Conservation (phyloP, 1,140 invertebrate genomes). For the Schlechtendalia chinensis region DNA sequence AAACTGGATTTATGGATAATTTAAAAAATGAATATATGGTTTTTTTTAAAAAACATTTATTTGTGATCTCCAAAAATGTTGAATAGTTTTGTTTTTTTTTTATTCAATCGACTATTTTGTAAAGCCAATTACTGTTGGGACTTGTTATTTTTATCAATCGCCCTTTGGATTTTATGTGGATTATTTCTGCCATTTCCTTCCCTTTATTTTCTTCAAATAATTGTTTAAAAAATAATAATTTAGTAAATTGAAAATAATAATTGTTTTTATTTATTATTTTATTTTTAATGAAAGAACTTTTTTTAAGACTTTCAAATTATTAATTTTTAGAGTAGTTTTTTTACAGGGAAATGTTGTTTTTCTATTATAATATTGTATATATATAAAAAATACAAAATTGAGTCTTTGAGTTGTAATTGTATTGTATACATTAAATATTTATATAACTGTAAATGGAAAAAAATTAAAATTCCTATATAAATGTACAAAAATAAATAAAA, state of each 20-base stretch:
- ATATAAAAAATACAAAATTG: constrained; percentile 29
- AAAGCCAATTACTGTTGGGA: constrained; percentile 46
- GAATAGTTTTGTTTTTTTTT: constrained; percentile 44
- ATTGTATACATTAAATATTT: constrained; percentile 44
- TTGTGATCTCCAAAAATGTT: constrained; percentile 46
- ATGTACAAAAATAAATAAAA: constrained; percentile 49
- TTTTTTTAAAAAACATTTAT: constrained; percentile 42
- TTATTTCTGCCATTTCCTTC: constrained; percentile 4
- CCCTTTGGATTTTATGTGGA: constrained; percentile 40
- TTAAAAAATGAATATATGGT: constrained; percentile 1
- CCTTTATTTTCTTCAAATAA: constrained; percentile 6
- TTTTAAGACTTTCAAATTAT: constrained; percentile 34
- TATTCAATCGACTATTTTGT: constrained; percentile 49
- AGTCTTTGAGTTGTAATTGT: constrained; percentile 44
- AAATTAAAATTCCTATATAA: constrained; percentile 18
- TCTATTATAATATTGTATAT: constrained; percentile 45
- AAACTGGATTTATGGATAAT: constrained; percentile 37
- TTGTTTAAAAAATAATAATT: constrained; percentile 46
- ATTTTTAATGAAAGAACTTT: constrained; percentile 44
- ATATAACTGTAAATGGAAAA: constrained; percentile 40
- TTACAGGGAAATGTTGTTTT: constrained; percentile 49
- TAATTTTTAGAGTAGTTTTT: constrained; percentile 35
- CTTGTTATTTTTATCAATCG: constrained; percentile 45
- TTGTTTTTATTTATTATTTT: constrained; percentile 27
- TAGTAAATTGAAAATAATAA: constrained; percentile 30